Conservation (phyloP, 2,113 vertebrate genomes). For the Platysternon megacephalum region DNA sequence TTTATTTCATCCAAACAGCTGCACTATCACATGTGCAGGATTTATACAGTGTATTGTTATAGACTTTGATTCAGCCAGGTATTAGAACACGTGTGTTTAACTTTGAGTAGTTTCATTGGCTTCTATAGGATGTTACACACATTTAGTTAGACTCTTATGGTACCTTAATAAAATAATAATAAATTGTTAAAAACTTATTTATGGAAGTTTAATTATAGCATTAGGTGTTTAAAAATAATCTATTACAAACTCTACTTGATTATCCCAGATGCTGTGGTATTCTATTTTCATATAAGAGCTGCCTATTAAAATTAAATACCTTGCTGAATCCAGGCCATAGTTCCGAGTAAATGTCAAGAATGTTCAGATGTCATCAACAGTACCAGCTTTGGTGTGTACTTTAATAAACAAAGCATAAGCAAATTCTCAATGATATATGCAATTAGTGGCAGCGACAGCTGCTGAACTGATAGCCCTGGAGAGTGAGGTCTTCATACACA, state of each 20-base stretch:
- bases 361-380: background rate
- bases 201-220: constrained; percentile 19
- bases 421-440: background rate
- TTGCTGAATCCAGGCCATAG: background rate
- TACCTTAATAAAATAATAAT: constrained; percentile 10
- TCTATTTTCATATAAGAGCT: background rate
- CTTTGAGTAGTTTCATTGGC: background rate
- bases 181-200: background rate
- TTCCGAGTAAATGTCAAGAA: background rate
- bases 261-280: background rate
- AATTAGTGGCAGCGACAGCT: background rate
- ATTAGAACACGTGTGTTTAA: background rate
- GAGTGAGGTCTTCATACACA: background rate
- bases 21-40: background rate
- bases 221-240: constrained; percentile 9
- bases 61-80: background rate
- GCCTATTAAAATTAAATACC: background rate
- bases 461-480: background rate
- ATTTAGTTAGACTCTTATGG: background rate
- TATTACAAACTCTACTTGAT: background rate
- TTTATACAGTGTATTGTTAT: background rate
- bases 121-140: background rate
- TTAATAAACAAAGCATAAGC: background rate
- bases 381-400: fast-evolving
- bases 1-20: background rate